Conservation (phyloP, 2,113 vertebrate species). For the Proteles cristata region DNA sequence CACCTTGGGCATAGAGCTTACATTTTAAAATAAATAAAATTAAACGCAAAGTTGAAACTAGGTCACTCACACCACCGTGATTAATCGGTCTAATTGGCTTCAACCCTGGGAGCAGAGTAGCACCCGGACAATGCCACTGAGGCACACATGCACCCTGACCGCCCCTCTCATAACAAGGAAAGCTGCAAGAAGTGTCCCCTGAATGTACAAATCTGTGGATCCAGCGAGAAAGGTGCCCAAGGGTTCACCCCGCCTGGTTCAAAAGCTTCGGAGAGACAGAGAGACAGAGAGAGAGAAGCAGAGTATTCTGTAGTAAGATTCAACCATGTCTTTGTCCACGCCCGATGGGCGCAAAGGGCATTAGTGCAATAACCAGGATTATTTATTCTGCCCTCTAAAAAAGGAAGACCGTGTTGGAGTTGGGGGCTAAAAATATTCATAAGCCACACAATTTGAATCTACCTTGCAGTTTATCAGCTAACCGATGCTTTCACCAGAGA, state of each 20-base stretch:
- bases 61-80: not conserved
- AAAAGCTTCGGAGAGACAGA: not conserved
- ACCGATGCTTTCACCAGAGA: not conserved
- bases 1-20: not conserved
- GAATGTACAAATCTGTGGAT: not conserved
- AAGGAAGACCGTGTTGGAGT: not conserved
- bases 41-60: not conserved
- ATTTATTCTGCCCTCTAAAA: not conserved
- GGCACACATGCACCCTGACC: not conserved
- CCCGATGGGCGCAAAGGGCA: not conserved
- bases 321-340: not conserved
- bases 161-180: rapidly evolving
- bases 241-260: not conserved
- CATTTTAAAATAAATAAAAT: not conserved
- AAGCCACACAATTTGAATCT: not conserved
- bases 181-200: rapidly evolving
- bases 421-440: not conserved
- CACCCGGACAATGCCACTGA: not conserved
- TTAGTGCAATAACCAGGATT: not conserved
- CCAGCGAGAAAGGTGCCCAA: not conserved
- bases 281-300: not conserved
- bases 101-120: rapidly evolving
- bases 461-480: not conserved
- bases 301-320: not conserved
- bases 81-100: not conserved